These are phyloP conservation scores for Vidua chalybeata DNA, from an alignment of 2,113 vertebrate species.

Conservation along the genomic window DNA sequence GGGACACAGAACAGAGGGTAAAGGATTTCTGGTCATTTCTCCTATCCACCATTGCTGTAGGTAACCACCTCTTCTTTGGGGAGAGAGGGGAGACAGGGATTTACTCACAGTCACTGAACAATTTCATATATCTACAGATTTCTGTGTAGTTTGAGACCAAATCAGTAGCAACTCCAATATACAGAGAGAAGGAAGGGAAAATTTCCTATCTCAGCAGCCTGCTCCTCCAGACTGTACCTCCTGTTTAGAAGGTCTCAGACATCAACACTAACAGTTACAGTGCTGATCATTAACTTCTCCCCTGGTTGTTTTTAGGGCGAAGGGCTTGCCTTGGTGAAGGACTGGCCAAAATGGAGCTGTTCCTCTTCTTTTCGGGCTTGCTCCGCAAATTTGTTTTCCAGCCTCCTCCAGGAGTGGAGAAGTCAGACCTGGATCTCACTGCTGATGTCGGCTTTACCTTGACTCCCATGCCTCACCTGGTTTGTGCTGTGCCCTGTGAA, in stretches of 20 bases:
- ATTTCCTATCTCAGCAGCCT: not conserved
- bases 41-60: not conserved
- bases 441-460: conserved; percentile 69
- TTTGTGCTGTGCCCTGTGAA: conserved; percentile 68
- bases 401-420: conserved; percentile 67
- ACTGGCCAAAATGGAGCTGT: conserved; percentile 80
- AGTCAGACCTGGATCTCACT: conserved; percentile 73
- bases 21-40: not conserved
- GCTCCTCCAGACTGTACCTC: not conserved
- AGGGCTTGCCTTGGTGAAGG: conserved; percentile 75
- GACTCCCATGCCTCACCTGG: conserved; percentile 69
- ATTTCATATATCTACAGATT: not conserved
- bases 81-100: not conserved
- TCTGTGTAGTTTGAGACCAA: not conserved
- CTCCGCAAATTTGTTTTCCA: conserved; percentile 75
- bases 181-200: not conserved
- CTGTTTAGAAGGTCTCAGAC: not conserved
- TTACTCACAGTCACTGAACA: not conserved
- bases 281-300: not conserved
- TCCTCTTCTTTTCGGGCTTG: conserved; percentile 76
- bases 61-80: not conserved
- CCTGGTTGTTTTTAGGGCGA: conserved; percentile 58
- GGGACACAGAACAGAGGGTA: not conserved
- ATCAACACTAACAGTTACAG: not conserved
- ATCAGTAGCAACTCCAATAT: not conserved